Conservation (phyloP, 2,113 vertebrate genomes). For the Myocastor coypus region DNA sequence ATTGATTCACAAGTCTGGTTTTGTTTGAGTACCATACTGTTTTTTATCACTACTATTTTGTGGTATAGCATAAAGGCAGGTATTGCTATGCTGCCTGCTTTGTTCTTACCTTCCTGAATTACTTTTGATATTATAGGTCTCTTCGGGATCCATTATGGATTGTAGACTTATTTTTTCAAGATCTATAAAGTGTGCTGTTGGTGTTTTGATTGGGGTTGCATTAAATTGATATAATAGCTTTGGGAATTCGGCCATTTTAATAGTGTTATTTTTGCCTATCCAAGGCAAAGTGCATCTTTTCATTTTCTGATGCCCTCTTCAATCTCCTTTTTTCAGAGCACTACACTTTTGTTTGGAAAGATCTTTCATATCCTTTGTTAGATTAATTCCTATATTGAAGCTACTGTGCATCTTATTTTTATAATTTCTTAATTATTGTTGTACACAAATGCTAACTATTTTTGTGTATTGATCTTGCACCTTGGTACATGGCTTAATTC, state of each 20-base stretch:
- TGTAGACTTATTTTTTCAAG: neutral
- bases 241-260: neutral
- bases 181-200: neutral
- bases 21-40: neutral
- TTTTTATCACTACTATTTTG: neutral
- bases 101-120: neutral
- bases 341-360: neutral
- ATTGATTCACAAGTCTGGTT: neutral
- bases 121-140: neutral
- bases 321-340: neutral
- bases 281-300: neutral
- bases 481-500: neutral
- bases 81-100: neutral
- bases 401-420: neutral
- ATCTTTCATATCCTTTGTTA: neutral
- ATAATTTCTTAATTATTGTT: neutral
- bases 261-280: neutral
- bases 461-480: neutral
- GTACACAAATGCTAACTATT: neutral
- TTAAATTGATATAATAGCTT: neutral
- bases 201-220: neutral
- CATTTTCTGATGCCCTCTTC: neutral
- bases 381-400: neutral
- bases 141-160: neutral
- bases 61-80: neutral